Conservation (phyloP, 2,888 invertebrate genomes). For the Micropterix aruncella region DNA sequence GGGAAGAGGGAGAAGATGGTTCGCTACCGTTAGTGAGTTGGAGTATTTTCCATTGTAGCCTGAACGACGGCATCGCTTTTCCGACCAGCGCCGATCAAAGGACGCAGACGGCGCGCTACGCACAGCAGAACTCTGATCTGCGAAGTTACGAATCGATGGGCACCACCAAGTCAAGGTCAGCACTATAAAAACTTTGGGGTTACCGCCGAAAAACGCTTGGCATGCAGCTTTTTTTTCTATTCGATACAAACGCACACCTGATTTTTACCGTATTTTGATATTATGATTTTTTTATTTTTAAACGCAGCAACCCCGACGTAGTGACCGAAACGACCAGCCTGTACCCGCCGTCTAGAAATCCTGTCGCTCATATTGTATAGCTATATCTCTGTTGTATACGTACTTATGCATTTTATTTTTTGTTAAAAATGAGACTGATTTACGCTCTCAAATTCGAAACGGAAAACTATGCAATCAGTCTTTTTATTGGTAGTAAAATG, state of each 20-base stretch:
- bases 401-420: background rate
- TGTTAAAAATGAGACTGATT: no score
- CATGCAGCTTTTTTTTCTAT: background rate
- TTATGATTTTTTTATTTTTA: slow-evolving; percentile 1
- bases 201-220: background rate
- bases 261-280: slow-evolving; percentile 1
- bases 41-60: slow-evolving; percentile 66
- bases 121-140: slow-evolving; percentile 20
- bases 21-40: no score
- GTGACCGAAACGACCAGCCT: slow-evolving; percentile 20
- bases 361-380: slow-evolving; percentile 15
- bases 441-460: no score
- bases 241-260: background rate
- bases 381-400: background rate
- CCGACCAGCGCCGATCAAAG: slow-evolving; percentile 61
- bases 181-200: slow-evolving; percentile 17
- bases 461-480: no score
- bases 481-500: no score
- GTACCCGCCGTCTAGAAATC: slow-evolving; percentile 16
- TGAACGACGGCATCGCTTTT: slow-evolving; percentile 80
- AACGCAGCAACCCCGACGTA: slow-evolving; percentile 17
- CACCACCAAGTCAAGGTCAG: slow-evolving; percentile 73
- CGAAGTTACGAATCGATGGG: slow-evolving; percentile 81
- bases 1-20: no score
- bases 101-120: slow-evolving; percentile 30